phyloP scores from a whole-genome alignment of 2,888 invertebrate species.

The Stenichneumon culpator region DNA sequence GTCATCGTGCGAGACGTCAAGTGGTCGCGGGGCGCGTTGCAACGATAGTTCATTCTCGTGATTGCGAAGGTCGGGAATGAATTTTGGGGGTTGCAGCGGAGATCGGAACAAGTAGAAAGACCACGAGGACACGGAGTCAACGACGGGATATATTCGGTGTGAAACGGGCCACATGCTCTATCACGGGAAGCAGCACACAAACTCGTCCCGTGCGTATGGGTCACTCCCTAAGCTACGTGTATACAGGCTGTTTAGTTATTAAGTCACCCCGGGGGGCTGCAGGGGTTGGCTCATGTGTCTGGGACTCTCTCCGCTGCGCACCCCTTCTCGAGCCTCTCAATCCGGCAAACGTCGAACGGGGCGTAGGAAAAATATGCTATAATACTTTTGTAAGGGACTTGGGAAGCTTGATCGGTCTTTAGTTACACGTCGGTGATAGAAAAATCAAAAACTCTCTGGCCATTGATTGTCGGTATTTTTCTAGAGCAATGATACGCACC shows the following conservation, averaged over 20 bases:
- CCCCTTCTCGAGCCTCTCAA: slow-evolving; percentile 43
- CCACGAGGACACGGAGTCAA: slow-evolving; percentile 52
- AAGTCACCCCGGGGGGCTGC: slow-evolving; percentile 79
- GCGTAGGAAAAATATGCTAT: slow-evolving; percentile 56
- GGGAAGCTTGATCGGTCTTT: slow-evolving; percentile 22
- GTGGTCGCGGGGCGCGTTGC: slow-evolving; percentile 26
- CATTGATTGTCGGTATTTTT: neutral
- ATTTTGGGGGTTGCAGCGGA: slow-evolving; percentile 20
- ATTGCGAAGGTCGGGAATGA: slow-evolving; percentile 59
- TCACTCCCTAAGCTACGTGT: slow-evolving; percentile 67
- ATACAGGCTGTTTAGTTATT: slow-evolving; percentile 81
- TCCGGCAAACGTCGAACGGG: slow-evolving; percentile 53
- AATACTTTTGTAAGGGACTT: slow-evolving; percentile 28
- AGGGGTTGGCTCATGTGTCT: slow-evolving; percentile 71
- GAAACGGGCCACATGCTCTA: slow-evolving; percentile 79
- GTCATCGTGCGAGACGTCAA: slow-evolving; percentile 56
- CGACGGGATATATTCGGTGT: slow-evolving; percentile 70
- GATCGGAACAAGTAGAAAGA: slow-evolving; percentile 50
- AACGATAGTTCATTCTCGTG: slow-evolving; percentile 37
- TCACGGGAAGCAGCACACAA: slow-evolving; percentile 39
- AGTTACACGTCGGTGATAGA: neutral
- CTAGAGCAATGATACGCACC: neutral
- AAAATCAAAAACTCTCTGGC: neutral
- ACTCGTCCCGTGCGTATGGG: slow-evolving; percentile 55
- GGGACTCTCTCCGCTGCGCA: slow-evolving; percentile 66